Evolutionary conservation across 2,113 vertebrate species (phyloP).

Genomic region (Toxotes jaculatrix): DNA sequence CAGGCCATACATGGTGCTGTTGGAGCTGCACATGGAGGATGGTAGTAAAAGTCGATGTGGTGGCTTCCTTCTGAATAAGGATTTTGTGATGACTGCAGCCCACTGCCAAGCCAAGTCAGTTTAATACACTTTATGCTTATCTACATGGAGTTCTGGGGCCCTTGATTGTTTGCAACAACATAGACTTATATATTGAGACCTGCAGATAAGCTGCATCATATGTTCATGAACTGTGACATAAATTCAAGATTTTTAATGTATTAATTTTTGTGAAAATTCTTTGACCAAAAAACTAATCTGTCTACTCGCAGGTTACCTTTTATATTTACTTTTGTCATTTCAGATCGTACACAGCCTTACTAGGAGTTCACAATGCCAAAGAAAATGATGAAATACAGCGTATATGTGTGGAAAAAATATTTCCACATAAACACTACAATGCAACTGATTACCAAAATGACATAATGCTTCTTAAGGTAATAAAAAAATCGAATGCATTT

Average conservation of each 20-base stretch:
- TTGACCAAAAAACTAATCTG: background rate
- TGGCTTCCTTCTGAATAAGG: conserved; percentile 73
- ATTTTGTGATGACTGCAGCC: conserved; percentile 80
- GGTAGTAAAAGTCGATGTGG: background rate
- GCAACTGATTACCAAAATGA: background rate
- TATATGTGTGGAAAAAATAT: rapidly evolving
- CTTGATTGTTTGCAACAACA: background rate
- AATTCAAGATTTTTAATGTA: background rate
- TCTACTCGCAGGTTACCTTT: background rate
- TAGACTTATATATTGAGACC: background rate
- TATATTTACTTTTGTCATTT: background rate
- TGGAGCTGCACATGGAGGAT: rapidly evolving
- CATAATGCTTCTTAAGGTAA: conserved; percentile 80
- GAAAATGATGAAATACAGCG: rapidly evolving
- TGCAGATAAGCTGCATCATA: background rate
- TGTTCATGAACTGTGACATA: background rate
- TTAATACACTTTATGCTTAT: background rate
- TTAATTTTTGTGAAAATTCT: background rate
- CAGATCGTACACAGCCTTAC: background rate
- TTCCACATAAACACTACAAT: conserved; percentile 22
- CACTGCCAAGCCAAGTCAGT: conserved; percentile 70
- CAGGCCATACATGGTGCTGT: conserved; percentile 74
- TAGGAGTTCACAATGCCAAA: conserved; percentile 47
- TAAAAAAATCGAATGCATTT: background rate
- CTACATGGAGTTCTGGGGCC: background rate